A percentile compares a stretch with the other conserved stretches of the same genome.
Evolutionary conservation across 1,140 invertebrate species (phyloP).

Genomic region (Nephila pilipes): DNA sequence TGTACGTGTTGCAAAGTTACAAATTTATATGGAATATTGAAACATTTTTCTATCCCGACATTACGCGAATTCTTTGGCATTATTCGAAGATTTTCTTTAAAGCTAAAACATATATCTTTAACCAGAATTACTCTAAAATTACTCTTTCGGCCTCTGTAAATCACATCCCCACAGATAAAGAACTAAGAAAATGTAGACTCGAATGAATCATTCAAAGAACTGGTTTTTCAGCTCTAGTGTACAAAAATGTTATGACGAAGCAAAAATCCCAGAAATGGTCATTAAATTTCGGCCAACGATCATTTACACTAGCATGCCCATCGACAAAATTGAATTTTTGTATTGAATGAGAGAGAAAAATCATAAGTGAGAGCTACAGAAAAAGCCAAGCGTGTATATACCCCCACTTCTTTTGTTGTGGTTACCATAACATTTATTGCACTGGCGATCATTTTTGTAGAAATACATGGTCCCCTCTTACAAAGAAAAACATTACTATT

Average conservation of each 20-base stretch:
- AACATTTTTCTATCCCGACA: no score
- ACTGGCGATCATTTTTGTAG: background rate
- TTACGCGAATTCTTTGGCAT: no score
- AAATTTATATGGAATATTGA: no score
- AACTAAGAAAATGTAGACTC: background rate
- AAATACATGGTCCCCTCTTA: background rate
- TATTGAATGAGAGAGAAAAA: background rate
- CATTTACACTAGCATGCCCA: background rate
- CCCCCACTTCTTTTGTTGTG: background rate
- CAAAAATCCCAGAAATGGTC: background rate
- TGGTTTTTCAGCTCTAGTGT: background rate
- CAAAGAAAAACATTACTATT: background rate
- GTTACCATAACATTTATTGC: slow-evolving; percentile 2
- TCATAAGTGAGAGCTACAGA: background rate
- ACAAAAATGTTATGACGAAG: background rate
- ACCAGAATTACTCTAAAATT: background rate
- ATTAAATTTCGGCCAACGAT: background rate
- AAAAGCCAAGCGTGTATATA: background rate
- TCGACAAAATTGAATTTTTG: slow-evolving; percentile 2
- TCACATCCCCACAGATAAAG: background rate
- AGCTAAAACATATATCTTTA: background rate
- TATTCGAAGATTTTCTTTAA: background rate
- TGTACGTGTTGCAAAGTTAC: no score
- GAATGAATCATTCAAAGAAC: background rate
- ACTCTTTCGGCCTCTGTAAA: no score